These are phyloP conservation scores for Dromas ardeola DNA, from an alignment of 2,113 vertebrate genomes.

Conservation along the genomic window DNA sequence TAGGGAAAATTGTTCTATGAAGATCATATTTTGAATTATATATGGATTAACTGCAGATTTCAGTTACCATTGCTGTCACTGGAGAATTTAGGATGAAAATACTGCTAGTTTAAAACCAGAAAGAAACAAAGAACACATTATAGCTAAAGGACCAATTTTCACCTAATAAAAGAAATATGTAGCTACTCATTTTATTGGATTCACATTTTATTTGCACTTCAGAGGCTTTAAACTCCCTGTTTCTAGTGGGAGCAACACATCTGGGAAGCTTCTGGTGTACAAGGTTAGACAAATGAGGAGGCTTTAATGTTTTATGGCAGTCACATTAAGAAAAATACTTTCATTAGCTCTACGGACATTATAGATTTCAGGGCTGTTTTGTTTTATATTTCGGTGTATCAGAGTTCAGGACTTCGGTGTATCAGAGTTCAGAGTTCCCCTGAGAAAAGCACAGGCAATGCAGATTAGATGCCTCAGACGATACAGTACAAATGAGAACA, in stretches of 20 bases:
- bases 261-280: neutral
- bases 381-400: neutral
- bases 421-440: neutral
- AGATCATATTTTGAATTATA: neutral
- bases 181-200: neutral
- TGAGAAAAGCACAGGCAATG: neutral
- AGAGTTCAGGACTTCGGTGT: neutral
- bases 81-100: neutral
- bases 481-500: neutral
- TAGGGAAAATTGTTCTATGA: neutral
- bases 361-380: neutral
- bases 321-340: neutral
- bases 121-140: neutral
- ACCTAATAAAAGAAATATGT: neutral
- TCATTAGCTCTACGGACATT: neutral
- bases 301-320: neutral
- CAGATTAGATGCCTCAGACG: neutral
- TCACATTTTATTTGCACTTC: slow-evolving; percentile 20
- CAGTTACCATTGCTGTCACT: neutral
- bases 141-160: neutral
- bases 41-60: neutral
- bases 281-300: neutral
- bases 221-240: neutral
- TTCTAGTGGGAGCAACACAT: neutral
- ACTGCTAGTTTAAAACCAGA: neutral